phyloP scores from a whole-genome alignment of 2,888 invertebrate genomes.

The Empis stercorea region DNA sequence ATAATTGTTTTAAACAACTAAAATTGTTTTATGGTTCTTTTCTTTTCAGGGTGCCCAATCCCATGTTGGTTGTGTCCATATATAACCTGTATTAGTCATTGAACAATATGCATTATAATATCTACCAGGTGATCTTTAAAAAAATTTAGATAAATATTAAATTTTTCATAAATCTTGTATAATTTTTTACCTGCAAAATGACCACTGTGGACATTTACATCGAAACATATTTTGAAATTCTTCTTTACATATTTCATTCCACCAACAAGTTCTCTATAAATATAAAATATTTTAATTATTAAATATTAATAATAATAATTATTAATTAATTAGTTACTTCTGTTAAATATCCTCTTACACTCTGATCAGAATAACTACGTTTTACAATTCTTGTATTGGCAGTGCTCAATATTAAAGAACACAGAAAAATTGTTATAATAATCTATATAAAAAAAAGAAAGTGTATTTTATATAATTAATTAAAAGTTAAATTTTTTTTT shows the following conservation, averaged over 20 bases:
- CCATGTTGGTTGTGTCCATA: conserved; percentile 68
- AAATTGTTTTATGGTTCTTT: no score
- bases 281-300: conserved; percentile 6
- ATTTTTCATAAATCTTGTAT: neutral
- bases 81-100: conserved; percentile 81
- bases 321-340: conserved; percentile 51
- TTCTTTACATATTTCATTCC: conserved; percentile 87
- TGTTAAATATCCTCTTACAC: conserved; percentile 67
- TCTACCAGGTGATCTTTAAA: conserved; percentile 55
- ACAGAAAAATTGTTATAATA: conserved; percentile 16
- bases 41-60: conserved; percentile 24
- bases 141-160: neutral
- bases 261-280: conserved; percentile 78
- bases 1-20: no score
- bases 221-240: conserved; percentile 78
- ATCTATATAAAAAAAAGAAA: no score
- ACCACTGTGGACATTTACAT: conserved; percentile 80
- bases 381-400: conserved; percentile 38
- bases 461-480: neutral
- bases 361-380: conserved; percentile 67
- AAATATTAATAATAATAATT: no score
- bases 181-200: conserved; percentile 52
- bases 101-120: conserved; percentile 86
- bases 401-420: conserved; percentile 14
- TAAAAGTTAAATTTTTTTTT: neutral